Evolutionary conservation across 2,797 vertebrate species (phyloP).

Genomic region (Myripristis murdjan): DNA sequence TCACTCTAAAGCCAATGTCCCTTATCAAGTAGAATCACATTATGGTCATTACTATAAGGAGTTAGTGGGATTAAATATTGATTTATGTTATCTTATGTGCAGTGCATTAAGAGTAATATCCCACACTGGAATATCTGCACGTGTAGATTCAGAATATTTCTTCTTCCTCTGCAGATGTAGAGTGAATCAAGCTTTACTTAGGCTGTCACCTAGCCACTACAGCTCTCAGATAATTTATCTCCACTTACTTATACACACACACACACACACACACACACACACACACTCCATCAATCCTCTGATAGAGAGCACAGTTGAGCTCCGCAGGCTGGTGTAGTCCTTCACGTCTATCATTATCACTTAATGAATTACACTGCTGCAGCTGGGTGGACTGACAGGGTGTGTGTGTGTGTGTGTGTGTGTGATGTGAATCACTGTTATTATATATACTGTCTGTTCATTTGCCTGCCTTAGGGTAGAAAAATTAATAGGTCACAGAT

Average conservation of each 20-base stretch:
- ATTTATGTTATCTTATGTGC: no score
- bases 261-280: background rate
- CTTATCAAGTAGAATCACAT: no score
- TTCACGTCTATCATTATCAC: constrained; percentile 22
- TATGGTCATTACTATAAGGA: no score
- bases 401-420: background rate
- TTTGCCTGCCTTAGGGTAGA: background rate
- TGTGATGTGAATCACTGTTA: background rate
- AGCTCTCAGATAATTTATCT: constrained; percentile 14
- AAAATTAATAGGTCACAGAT: background rate
- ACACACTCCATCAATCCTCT: background rate
- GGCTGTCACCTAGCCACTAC: constrained; percentile 1
- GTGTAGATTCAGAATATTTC: background rate
- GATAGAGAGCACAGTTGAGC: constrained; percentile 14
- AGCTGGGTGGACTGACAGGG: constrained; percentile 4
- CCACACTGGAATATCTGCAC: background rate
- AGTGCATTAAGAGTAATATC: no score
- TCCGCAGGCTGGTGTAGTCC: background rate
- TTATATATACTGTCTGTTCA: background rate
- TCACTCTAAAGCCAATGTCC: no score
- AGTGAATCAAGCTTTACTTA: constrained; percentile 6
- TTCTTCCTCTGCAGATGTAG: constrained; percentile 13
- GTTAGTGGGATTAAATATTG: no score
- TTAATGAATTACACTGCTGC: background rate
- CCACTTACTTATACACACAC: background rate